A percentile compares a stretch with the other conserved stretches of the same genome.
Evolutionary conservation across 2,113 vertebrate species (phyloP).

Genomic region (Platycercus adscitus): DNA sequence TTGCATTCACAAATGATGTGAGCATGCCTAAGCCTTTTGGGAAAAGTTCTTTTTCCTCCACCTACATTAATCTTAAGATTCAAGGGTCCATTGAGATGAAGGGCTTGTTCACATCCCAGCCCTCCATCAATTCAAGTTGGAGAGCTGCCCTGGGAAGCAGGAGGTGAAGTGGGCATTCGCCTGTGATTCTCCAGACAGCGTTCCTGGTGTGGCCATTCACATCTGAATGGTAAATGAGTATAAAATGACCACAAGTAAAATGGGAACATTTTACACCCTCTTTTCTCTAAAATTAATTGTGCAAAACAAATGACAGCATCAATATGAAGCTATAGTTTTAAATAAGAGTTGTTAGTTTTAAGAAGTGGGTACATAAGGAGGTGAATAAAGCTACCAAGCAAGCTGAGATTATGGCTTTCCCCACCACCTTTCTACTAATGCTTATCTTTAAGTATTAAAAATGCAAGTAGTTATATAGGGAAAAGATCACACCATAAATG

Average conservation of each 20-base stretch:
- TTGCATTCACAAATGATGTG: conserved; percentile 1
- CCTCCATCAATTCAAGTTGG: not conserved
- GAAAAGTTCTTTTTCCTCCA: not conserved
- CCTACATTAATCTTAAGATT: not conserved
- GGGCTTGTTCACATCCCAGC: not conserved
- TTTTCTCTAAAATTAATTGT: not conserved
- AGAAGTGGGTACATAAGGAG: not conserved
- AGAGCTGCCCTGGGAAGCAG: not conserved
- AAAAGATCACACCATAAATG: not conserved
- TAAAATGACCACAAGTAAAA: not conserved
- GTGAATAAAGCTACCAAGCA: not conserved
- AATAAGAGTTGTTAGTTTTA: not conserved
- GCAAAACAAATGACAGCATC: not conserved
- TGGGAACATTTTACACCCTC: not conserved
- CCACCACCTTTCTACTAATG: not conserved
- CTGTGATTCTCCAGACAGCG: fast-evolving
- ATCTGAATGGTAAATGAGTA: not conserved
- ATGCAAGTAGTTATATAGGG: not conserved
- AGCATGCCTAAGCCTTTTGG: not conserved
- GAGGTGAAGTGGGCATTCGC: not conserved
- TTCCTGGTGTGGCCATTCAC: not conserved
- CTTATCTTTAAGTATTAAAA: not conserved
- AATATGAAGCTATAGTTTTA: not conserved
- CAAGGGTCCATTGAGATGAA: not conserved
- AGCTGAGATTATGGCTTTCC: not conserved